These are phyloP conservation scores for Zygothrica quintamaculata DNA, from an alignment of 2,888 invertebrate genomes.

Conservation along the genomic window DNA sequence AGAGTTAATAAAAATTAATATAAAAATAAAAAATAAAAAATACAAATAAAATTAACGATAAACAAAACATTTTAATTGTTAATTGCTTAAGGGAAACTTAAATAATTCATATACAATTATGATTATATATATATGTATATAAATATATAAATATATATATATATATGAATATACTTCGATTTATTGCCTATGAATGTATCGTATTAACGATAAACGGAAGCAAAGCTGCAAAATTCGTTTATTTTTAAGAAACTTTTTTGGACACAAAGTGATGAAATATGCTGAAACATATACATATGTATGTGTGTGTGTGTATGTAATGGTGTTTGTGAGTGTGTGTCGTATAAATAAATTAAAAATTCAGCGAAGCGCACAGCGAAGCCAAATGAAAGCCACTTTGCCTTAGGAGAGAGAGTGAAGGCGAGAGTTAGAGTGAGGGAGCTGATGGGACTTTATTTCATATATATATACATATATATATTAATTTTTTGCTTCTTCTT, in stretches of 20 bases:
- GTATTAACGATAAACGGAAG: constrained; percentile 52
- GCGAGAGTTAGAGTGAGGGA: too few species aligned
- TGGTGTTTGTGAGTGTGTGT: constrained; percentile 22
- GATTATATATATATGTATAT: too few species aligned
- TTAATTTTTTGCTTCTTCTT: constrained; percentile 5
- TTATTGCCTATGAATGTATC: constrained; percentile 39
- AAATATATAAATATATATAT: constrained; percentile 10
- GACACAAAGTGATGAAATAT: constrained; percentile 46
- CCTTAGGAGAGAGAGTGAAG: constrained; percentile 44
- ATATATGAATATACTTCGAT: constrained; percentile 28
- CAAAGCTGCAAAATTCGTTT: constrained; percentile 30
- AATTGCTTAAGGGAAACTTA: too few species aligned
- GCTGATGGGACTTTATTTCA: too few species aligned
- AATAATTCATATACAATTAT: constrained; percentile 11
- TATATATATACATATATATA: neutral
- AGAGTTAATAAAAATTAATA: too few species aligned
- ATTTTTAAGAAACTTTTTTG: constrained; percentile 17
- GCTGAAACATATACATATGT: neutral
- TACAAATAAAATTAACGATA: neutral
- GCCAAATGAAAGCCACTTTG: constrained; percentile 59
- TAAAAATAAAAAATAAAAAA: neutral
- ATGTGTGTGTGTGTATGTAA: neutral
- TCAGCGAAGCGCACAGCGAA: constrained; percentile 69
- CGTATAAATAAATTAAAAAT: constrained; percentile 70
- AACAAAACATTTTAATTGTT: neutral